Evolutionary conservation across 2,888 invertebrate genomes (phyloP), one percentile per base, ranked within the genome.

Genomic region (Sinhomidia bicolor): DNA sequence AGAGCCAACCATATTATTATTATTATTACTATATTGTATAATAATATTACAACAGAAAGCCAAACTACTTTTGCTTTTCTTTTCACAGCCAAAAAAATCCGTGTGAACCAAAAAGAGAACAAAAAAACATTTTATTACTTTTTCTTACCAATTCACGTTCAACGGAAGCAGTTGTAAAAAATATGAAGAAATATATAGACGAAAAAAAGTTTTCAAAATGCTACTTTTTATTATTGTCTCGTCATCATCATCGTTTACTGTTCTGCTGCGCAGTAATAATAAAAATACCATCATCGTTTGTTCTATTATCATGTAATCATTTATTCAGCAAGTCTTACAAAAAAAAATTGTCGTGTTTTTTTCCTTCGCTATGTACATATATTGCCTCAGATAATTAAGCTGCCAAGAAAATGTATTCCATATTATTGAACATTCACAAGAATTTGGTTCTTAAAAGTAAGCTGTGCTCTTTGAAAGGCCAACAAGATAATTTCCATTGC

Each of bases 1-100:
- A 79, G 36, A 79, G 54, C 32, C n/a, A 79, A 57, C 79, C 79
- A 74, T 74, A 47, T 74, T 74, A 74, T 74, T 32, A 54, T 54
- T 14, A n/a, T 36, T 36, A 65, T 65, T 29, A 14, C 20, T 47
- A 74, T 71, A 41, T n/a, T 41, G 41, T 36, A 14, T 14, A 62
- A 62, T 68, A 68, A 68, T 41, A 68, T 41, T 60, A 60, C 26
- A 51, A 29, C 7, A 20, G 20, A 68, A 68, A 68, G 68, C 68
- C 68, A 68, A 41, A 68, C 36, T 41, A 68, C 20, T n/a, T 68
- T 68, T 68, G 41, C 68, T 68, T 68, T n/a, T n/a, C n/a, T 68
- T 36, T 41, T 41, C 41, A 32, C 26, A 20, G 29, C 79, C 36
- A n/a, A n/a, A 32, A 57, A 79, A 76, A 79, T 44, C 26, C 10